These are phyloP conservation scores for Callipepla squamata DNA, from an alignment of 2,113 vertebrate genomes.

Conservation along the genomic window DNA sequence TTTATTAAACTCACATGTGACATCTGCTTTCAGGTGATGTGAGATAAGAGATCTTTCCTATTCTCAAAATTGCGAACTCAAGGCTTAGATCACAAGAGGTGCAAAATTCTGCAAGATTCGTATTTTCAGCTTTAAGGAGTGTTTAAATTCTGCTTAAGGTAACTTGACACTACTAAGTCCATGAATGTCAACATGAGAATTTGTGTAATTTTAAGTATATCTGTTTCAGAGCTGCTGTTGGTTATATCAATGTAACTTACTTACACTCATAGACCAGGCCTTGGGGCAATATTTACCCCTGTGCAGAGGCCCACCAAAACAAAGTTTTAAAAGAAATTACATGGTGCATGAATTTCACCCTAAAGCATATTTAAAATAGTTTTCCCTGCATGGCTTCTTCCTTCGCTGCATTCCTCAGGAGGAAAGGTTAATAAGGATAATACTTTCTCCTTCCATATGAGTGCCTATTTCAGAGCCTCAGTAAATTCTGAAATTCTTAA, in stretches of 20 bases:
- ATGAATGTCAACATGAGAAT: not conserved
- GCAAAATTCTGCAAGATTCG: not conserved
- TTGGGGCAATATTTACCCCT: slow-evolving; percentile 12
- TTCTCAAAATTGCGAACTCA: not conserved
- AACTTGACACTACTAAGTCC: not conserved
- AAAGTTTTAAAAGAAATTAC: slow-evolving; percentile 33
- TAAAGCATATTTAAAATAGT: slow-evolving; percentile 42
- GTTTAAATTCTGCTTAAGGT: not conserved
- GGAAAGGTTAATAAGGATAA: slow-evolving; percentile 56
- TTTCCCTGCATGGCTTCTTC: slow-evolving; percentile 43
- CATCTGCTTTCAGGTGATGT: slow-evolving; percentile 7
- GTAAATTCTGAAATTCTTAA: not conserved
- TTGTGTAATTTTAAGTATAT: not conserved
- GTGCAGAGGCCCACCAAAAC: not conserved
- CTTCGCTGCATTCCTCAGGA: slow-evolving; percentile 12
- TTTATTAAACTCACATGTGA: not conserved
- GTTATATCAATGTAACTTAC: not conserved
- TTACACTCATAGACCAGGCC: not conserved
- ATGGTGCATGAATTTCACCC: not conserved
- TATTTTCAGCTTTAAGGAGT: not conserved
- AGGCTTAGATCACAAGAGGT: not conserved
- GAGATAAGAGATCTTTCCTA: slow-evolving; percentile 12
- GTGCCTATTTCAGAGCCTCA: not conserved
- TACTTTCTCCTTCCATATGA: not conserved
- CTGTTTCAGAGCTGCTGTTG: not conserved